phyloP scores from a whole-genome alignment of 2,888 invertebrate genomes.

The Aphodius sticticus region DNA sequence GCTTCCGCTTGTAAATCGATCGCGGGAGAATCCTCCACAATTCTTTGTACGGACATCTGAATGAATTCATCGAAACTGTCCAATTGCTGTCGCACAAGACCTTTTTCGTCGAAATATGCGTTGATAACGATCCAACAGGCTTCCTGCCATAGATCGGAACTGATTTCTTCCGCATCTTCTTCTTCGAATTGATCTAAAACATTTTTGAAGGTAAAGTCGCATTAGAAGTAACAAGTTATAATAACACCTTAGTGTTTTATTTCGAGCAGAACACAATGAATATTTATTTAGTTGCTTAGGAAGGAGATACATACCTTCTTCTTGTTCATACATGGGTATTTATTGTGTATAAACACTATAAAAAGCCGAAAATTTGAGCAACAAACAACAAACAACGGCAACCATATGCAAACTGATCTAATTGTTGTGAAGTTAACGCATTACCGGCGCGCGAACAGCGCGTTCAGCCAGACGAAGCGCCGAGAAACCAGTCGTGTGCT shows the following conservation, averaged over 20 bases:
- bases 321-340: slow-evolving; percentile 55
- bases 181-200: slow-evolving; percentile 71
- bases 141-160: slow-evolving; percentile 98
- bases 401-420: neutral
- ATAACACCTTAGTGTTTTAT: slow-evolving; percentile 12
- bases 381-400: neutral
- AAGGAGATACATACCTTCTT: slow-evolving; percentile 51
- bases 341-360: slow-evolving; percentile 6
- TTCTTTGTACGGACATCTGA: slow-evolving; percentile 99
- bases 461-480: too few species aligned
- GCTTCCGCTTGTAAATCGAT: slow-evolving; percentile 98
- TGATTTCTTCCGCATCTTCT: slow-evolving; percentile 94
- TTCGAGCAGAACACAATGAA: neutral
- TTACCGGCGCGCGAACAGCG: neutral
- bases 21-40: slow-evolving; percentile 98
- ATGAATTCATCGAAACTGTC: slow-evolving; percentile 99
- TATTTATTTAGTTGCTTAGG: neutral
- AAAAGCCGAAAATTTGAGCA: neutral
- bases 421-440: slow-evolving; percentile 5
- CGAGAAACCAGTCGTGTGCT: too few species aligned
- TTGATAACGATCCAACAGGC: slow-evolving; percentile 99
- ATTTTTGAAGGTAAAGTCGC: neutral
- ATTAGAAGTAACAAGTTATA: neutral
- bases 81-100: slow-evolving; percentile 96
- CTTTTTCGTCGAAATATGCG: slow-evolving; percentile 99